phyloP scores from a whole-genome alignment of 2,888 invertebrate genomes.

The Leucophenga maculata region DNA sequence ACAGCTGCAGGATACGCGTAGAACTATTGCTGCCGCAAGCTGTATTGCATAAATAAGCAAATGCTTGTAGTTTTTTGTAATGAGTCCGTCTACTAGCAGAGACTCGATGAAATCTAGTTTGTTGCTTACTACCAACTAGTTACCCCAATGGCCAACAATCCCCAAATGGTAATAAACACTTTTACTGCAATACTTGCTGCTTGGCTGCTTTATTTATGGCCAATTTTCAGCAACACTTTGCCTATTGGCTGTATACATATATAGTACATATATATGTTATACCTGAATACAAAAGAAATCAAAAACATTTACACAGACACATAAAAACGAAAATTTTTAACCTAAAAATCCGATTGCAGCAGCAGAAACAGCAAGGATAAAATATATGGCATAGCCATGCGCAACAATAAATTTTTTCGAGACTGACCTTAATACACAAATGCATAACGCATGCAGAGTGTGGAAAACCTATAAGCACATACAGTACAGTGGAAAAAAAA shows the following conservation, averaged over 20 bases:
- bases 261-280: not conserved
- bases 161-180: too few relatives aligned
- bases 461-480: not conserved
- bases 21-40: too few relatives aligned
- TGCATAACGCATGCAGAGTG: slow-evolving; percentile 3
- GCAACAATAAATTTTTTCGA: slow-evolving; percentile 24
- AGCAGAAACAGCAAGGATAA: not conserved
- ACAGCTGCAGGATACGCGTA: not conserved
- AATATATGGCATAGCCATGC: slow-evolving; percentile 18
- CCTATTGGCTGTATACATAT: not conserved
- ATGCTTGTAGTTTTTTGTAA: slow-evolving; percentile 5
- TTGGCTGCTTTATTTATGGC: slow-evolving; percentile 9
- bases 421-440: slow-evolving; percentile 28
- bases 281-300: slow-evolving; percentile 2
- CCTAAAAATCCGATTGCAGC: slow-evolving; percentile 7
- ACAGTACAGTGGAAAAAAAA: not conserved
- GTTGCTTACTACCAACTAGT: too few relatives aligned
- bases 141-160: too few relatives aligned
- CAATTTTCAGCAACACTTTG: slow-evolving; percentile 7
- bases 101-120: too few relatives aligned
- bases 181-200: not conserved
- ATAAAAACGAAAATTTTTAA: slow-evolving; percentile 7
- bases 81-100: too few relatives aligned
- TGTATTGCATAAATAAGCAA: not conserved
- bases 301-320: slow-evolving; percentile 15